Base-by-base conservation (phyloP, 2,113 vertebrate genomes). In the Megaceryle torquata region DNA sequence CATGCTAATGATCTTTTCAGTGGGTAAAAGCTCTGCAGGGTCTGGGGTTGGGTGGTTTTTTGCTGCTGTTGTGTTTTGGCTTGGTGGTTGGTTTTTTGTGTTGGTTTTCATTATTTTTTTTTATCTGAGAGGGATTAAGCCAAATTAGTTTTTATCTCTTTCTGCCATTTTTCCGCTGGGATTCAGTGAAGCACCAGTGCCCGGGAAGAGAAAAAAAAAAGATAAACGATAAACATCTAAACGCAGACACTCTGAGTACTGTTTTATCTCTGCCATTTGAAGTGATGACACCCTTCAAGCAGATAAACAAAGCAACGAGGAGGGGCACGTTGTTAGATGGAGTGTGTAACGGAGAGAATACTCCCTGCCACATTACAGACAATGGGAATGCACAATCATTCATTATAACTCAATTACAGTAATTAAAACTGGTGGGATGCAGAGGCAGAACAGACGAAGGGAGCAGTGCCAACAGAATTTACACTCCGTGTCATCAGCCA, bases 371-470 rank as follows among this genome's bases (percentile, higher is more conserved):
- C 88, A 75, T 72, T 60, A 57, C 96, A 95, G 95, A 97, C 97
- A 96, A 97, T 86, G 96, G 72, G 11, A 93, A 85, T 46, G 89
- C 97, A 93, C 97, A 95, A 96, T 97, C 96, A 89, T 96, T 98
- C 98, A 98, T 98, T 98, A 98, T 85, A 97, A 94, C 97, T 97
- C 97, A 98, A 98, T 98, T 98, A 98, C 97, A 95, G 98, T 97
- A 97, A 98, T 98, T 98, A 98, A 97, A 97, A 89, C 96, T 88
- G 97, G 97, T 96, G 97, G 97, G 98, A 91, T 81, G 96, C 97
- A 97, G 97, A 92, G 96, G 98, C 97, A 82, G 96, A 84, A 86
- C 94, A 95, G 96, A 89, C 91, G 82, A 92, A 94, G 96, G 97
- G 94, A 97, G 95, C 39, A 33, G 96, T 92, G 97, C 98, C 97